These are phyloP conservation scores for Crocuta crocuta DNA, from an alignment of 2,113 vertebrate species.

Conservation along the genomic window DNA sequence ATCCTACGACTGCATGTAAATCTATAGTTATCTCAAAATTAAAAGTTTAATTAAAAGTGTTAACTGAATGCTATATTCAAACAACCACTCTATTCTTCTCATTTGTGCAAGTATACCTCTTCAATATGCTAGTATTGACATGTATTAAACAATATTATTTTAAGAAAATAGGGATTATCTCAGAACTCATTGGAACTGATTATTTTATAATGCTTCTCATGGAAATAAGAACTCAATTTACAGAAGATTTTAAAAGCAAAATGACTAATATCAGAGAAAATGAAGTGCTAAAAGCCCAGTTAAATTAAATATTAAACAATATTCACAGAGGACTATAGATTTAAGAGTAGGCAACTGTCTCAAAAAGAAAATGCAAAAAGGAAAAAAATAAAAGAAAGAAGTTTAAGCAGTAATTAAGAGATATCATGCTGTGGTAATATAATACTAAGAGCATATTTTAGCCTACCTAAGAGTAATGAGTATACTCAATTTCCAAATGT, in stretches of 20 bases:
- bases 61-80: not conserved
- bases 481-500: not conserved
- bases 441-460: not conserved
- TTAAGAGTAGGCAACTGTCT: constrained; percentile 9
- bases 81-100: not conserved
- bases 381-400: not conserved
- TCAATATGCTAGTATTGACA: constrained; percentile 1
- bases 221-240: constrained; percentile 53
- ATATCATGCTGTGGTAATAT: not conserved
- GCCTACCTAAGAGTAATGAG: not conserved
- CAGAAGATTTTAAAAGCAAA: constrained; percentile 53
- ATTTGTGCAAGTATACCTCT: not conserved
- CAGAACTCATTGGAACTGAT: constrained; percentile 36
- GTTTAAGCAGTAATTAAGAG: not conserved
- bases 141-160: constrained; percentile 30
- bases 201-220: constrained; percentile 32
- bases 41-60: constrained; percentile 31
- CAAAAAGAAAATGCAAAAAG: not conserved
- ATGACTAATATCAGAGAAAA: constrained; percentile 9
- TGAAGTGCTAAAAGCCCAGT: not conserved
- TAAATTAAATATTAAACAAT: constrained; percentile 59
- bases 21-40: constrained; percentile 2
- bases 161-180: constrained; percentile 17
- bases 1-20: not conserved
- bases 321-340: not conserved